A percentile compares a stretch with the other conserved stretches of the same genome.
phyloP scores from a whole-genome alignment of 1,140 invertebrate species.

The Pogonognathellus flavescens region DNA sequence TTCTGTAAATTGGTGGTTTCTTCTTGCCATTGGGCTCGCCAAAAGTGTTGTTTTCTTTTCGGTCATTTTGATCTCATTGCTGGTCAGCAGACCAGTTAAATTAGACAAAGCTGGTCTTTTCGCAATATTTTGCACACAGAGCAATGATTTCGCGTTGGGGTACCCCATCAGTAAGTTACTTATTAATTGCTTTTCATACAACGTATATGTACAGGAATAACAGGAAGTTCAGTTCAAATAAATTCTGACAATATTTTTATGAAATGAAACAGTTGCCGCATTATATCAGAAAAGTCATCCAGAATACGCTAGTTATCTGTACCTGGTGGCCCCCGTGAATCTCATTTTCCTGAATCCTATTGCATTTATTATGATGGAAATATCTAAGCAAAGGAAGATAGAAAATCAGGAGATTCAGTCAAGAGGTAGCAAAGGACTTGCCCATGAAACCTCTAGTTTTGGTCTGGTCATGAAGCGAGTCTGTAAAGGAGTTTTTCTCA shows the following conservation, averaged over 20 bases:
- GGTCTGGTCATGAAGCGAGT: slow-evolving; percentile 61
- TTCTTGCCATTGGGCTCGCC: slow-evolving; percentile 86
- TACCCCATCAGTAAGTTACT: slow-evolving; percentile 90
- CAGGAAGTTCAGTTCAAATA: neutral
- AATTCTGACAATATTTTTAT: slow-evolving; percentile 7
- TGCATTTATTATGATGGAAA: slow-evolving; percentile 91
- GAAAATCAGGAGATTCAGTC: slow-evolving; percentile 52
- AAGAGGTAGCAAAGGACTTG: slow-evolving; percentile 9
- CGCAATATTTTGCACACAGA: slow-evolving; percentile 96
- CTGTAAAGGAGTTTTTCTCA: slow-evolving; percentile 81
- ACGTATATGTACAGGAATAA: neutral
- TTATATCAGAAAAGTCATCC: slow-evolving; percentile 80
- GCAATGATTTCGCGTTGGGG: slow-evolving; percentile 98
- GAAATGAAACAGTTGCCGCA: slow-evolving; percentile 71
- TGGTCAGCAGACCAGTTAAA: slow-evolving; percentile 84
- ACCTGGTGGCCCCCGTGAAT: slow-evolving; percentile 94
- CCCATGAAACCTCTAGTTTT: neutral
- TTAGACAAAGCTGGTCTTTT: slow-evolving; percentile 88
- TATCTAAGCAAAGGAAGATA: slow-evolving; percentile 76
- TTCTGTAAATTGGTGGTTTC: slow-evolving; percentile 90
- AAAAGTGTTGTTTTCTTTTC: slow-evolving; percentile 89
- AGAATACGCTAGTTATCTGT: slow-evolving; percentile 91
- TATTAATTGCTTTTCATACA: neutral
- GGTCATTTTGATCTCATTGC: slow-evolving; percentile 83
- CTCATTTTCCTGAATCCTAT: slow-evolving; percentile 93